Evolutionary conservation across 2,113 vertebrate species (phyloP).

Genomic region (Anhinga anhinga): DNA sequence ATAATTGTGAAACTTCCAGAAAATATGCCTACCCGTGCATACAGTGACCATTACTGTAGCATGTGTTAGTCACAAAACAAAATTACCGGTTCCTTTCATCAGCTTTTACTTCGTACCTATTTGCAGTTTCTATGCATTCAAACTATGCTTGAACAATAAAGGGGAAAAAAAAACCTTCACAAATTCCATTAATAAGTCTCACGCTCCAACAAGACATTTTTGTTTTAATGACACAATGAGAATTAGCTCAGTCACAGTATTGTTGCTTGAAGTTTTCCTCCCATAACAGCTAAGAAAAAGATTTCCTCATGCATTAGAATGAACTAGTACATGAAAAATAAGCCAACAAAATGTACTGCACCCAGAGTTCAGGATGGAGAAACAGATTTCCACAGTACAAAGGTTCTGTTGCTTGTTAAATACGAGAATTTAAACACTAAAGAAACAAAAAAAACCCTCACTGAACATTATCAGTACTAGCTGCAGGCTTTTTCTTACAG

Average conservation of each 20-base stretch:
- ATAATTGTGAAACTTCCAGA: not conserved
- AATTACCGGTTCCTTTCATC: not conserved
- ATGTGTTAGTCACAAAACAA: not conserved
- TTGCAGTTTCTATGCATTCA: not conserved
- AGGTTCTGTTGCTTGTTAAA: not conserved
- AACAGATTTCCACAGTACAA: not conserved
- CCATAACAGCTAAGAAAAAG: not conserved
- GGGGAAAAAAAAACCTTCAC: not conserved
- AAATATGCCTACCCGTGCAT: not conserved
- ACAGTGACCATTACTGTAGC: not conserved
- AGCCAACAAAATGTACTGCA: not conserved
- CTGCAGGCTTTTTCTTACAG: not conserved
- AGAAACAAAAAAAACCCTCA: not conserved
- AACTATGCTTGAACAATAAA: not conserved
- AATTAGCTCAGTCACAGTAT: not conserved
- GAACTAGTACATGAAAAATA: not conserved
- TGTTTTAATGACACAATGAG: not conserved
- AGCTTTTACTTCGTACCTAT: not conserved
- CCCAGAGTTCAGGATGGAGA: not conserved
- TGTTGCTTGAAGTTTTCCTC: not conserved
- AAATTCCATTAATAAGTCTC: not conserved
- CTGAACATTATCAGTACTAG: not conserved
- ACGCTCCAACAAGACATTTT: not conserved
- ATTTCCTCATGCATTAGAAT: not conserved
- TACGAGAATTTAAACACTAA: not conserved